phyloP scores from a whole-genome alignment of 2,113 vertebrate genomes.

The Mobula hypostoma region DNA sequence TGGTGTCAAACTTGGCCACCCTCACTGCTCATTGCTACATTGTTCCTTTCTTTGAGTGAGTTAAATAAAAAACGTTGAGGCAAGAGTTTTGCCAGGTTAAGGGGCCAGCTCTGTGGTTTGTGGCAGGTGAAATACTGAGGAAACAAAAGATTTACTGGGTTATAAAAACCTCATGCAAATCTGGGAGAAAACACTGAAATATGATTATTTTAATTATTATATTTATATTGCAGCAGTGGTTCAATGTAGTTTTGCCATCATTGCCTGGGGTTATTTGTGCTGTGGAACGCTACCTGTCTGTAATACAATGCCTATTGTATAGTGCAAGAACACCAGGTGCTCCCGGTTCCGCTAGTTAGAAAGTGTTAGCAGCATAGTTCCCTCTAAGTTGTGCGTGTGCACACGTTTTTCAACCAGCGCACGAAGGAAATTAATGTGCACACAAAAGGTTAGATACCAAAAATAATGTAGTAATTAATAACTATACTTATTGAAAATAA shows the following conservation, averaged over 20 bases:
- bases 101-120: neutral
- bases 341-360: neutral
- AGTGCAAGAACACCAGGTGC: neutral
- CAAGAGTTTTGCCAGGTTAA: neutral
- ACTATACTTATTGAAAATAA: no score
- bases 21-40: neutral
- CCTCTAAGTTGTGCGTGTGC: no score
- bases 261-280: neutral
- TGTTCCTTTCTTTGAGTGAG: neutral
- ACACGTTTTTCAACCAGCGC: no score
- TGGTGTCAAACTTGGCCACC: neutral
- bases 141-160: slow-evolving; percentile 2
- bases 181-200: neutral
- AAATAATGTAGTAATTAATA: no score
- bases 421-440: no score
- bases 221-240: neutral
- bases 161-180: neutral
- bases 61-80: neutral
- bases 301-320: neutral
- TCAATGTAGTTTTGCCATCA: neutral
- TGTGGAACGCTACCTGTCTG: neutral
- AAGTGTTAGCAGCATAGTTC: no score
- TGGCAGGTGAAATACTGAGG: neutral
- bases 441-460: no score
- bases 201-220: neutral